Conservation (phyloP, 2,888 invertebrate species). For the Ichneumon xanthorius region DNA sequence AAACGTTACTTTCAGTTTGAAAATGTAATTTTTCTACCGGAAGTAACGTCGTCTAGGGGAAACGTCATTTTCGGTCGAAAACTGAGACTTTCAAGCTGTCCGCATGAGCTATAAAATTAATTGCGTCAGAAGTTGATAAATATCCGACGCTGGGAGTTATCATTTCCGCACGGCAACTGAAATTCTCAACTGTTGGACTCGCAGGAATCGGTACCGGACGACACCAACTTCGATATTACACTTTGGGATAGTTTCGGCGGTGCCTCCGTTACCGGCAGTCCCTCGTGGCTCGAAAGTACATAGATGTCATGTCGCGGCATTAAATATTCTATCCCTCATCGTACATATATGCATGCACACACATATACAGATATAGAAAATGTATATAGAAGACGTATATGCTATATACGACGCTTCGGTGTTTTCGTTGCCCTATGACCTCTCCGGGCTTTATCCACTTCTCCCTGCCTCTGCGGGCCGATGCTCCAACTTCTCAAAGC, state of each 20-base stretch:
- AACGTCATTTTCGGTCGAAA: too few relatives aligned
- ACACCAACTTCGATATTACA: conserved; percentile 46
- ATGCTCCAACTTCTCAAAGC: conserved; percentile 55
- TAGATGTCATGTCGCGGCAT: not conserved
- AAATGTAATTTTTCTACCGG: too few relatives aligned
- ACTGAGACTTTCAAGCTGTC: not conserved
- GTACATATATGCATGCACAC: not conserved
- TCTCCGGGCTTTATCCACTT: conserved; percentile 62
- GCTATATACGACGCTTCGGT: not conserved
- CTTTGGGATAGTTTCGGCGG: conserved; percentile 43
- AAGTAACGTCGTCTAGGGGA: too few relatives aligned
- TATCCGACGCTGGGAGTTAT: not conserved
- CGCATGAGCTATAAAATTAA: not conserved
- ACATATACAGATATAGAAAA: not conserved
- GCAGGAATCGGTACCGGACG: conserved; percentile 40
- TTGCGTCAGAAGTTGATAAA: not conserved
- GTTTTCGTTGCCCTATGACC: conserved; percentile 62
- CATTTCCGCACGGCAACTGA: not conserved
- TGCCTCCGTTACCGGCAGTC: conserved; percentile 57
- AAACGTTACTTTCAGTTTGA: too few relatives aligned
- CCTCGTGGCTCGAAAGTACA: not conserved
- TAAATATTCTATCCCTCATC: conserved; percentile 30
- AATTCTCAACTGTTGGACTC: conserved; percentile 46
- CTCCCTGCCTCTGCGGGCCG: conserved; percentile 24
- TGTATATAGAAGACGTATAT: not conserved